Conservation (phyloP, 2,797 vertebrate genomes). For the Tapera naevia region DNA sequence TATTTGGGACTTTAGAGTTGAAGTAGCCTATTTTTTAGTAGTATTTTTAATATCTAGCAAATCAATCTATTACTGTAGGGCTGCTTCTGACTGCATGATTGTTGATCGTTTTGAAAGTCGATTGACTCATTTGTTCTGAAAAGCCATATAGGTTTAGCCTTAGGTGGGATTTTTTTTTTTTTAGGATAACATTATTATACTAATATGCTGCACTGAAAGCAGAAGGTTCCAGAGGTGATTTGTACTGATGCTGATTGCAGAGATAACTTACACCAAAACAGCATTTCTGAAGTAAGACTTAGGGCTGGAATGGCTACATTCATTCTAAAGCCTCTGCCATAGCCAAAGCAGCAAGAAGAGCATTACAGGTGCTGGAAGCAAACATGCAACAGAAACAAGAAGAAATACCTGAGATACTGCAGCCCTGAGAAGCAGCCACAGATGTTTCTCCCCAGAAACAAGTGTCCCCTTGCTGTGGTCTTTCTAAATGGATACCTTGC, state of each 20-base stretch:
- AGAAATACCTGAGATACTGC: background rate
- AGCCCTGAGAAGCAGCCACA: background rate
- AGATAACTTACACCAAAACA: background rate
- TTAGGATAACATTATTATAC: rapidly evolving
- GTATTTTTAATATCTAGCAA: background rate
- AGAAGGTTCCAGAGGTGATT: background rate
- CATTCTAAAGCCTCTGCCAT: background rate
- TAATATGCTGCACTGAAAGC: background rate
- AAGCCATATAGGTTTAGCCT: background rate
- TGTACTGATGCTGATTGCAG: background rate
- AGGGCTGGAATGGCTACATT: background rate
- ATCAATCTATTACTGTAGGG: background rate
- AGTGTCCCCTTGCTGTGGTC: background rate
- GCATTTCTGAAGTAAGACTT: background rate
- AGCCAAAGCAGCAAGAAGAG: background rate
- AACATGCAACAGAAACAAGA: background rate
- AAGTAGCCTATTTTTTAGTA: background rate
- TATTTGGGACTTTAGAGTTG: background rate
- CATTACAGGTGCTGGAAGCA: background rate
- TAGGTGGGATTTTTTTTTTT: background rate
- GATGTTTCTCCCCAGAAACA: background rate
- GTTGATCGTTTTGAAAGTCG: rapidly evolving
- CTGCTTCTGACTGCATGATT: background rate
- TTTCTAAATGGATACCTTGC: background rate
- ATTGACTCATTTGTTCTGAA: background rate